Percentiles rank a stretch among this genome's conserved stretches.
phyloP scores from a whole-genome alignment of 1,140 invertebrate genomes.

The Macrobrachium nipponense region DNA sequence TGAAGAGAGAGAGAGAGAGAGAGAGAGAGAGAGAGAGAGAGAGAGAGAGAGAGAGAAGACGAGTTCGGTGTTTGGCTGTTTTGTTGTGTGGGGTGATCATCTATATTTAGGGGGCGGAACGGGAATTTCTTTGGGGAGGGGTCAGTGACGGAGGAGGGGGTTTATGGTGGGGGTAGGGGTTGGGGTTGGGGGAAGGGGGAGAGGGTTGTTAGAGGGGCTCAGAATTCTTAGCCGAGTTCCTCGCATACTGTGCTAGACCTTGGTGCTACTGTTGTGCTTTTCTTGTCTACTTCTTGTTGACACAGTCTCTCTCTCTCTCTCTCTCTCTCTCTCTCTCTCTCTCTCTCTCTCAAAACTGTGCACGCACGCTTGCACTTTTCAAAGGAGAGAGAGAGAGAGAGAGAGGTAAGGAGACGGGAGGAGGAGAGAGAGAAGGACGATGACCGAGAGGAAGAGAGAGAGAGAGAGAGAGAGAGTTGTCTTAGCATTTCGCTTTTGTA shows the following conservation, averaged over 20 bases:
- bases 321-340: constrained; percentile 12
- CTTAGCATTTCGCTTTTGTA: no score
- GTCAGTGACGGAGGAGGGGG: neutral
- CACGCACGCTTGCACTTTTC: no score
- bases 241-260: neutral
- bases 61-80: no score
- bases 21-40: no score
- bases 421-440: no score
- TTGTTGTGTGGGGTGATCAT: neutral
- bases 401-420: no score
- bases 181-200: neutral
- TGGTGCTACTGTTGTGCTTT: neutral
- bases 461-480: no score
- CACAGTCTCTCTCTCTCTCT: neutral
- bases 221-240: neutral
- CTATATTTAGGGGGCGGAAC: neutral
- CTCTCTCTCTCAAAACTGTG: neutral
- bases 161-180: neutral
- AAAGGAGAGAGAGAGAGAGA: no score
- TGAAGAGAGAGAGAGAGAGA: no score
- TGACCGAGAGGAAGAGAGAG: no score
- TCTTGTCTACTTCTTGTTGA: neutral
- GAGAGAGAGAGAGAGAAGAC: no score
- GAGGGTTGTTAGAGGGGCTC: neutral
- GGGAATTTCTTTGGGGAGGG: neutral